Conservation (phyloP, 1,140 invertebrate genomes). For the Pantala flavescens region DNA sequence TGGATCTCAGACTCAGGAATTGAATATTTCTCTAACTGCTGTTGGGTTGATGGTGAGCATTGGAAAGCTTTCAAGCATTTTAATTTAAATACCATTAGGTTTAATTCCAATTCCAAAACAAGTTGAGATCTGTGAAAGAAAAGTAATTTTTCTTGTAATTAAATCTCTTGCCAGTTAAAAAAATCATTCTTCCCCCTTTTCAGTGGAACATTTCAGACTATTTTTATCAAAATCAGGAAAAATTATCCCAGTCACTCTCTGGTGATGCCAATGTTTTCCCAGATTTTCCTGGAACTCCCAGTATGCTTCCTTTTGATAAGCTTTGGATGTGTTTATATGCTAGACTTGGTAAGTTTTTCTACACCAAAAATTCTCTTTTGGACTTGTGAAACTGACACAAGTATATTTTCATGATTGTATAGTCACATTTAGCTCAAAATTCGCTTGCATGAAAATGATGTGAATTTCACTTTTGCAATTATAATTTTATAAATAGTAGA, state of each 20-base stretch:
- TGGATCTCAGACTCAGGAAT: constrained; percentile 89
- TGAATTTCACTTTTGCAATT: too few relatives aligned
- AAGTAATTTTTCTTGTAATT: constrained; percentile 14
- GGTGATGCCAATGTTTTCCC: constrained; percentile 63
- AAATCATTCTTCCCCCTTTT: constrained; percentile 25
- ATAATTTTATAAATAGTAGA: too few relatives aligned
- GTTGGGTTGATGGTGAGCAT: constrained; percentile 81
- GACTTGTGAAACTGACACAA: neutral
- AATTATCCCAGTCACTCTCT: constrained; percentile 59
- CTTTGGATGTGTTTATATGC: constrained; percentile 94
- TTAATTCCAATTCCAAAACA: constrained; percentile 1
- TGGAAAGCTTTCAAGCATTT: constrained; percentile 49
- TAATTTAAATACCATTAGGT: too few relatives aligned
- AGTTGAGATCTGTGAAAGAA: constrained; percentile 12
- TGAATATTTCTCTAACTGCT: constrained; percentile 97
- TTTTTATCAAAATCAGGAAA: constrained; percentile 89
- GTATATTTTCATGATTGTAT: too few relatives aligned
- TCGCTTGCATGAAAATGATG: too few relatives aligned
- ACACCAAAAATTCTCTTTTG: neutral
- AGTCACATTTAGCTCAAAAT: too few relatives aligned
- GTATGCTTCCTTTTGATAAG: constrained; percentile 82
- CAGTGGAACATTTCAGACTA: constrained; percentile 98
- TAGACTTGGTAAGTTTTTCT: constrained; percentile 50
- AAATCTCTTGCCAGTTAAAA: constrained; percentile 14
- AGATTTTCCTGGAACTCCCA: constrained; percentile 69